Percentiles rank a stretch among this genome's conserved stretches.
Conservation (phyloP, 2,797 vertebrate species). For the Fistularia commersonii region DNA sequence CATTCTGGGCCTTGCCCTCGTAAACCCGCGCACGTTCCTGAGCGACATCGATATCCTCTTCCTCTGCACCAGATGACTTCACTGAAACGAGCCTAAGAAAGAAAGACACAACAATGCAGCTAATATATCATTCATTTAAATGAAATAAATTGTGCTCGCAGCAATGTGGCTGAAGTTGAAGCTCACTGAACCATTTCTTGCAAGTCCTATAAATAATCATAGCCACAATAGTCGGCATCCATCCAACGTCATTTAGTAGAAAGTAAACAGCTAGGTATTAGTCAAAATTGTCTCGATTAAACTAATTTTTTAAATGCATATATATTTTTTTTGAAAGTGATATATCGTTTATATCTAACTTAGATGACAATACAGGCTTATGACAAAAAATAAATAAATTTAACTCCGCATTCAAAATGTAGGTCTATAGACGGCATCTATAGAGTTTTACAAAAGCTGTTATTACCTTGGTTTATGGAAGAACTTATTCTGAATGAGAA, state of each 20-base stretch:
- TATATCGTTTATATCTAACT: conserved; percentile 14
- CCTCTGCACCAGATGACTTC: conserved; percentile 72
- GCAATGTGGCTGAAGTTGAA: conserved; percentile 48
- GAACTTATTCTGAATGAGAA: conserved; percentile 95
- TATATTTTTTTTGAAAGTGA: conserved; percentile 29
- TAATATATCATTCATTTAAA: conserved; percentile 45
- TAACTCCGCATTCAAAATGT: background rate
- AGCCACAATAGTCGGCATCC: conserved; percentile 41
- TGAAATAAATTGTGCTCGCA: conserved; percentile 26
- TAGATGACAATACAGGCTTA: background rate
- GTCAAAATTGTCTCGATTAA: too few species aligned
- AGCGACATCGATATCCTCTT: conserved; percentile 91
- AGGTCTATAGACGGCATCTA: background rate
- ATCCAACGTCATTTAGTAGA: conserved; percentile 39
- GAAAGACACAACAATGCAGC: conserved; percentile 16
- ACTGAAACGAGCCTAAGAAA: conserved; percentile 75
- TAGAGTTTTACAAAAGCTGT: conserved; percentile 2
- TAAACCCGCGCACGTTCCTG: conserved; percentile 85
- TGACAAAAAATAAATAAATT: background rate
- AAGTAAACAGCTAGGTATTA: conserved; percentile 20
- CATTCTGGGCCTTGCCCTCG: conserved; percentile 79
- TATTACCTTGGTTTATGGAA: conserved; percentile 88
- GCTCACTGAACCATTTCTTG: conserved; percentile 34
- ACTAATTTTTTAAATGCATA: conserved; percentile 7
- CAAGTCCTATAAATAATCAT: conserved; percentile 45